A percentile compares a stretch with the other conserved stretches of the same genome.
These are phyloP conservation scores for Leucozona laternaria DNA, from an alignment of 2,888 invertebrate genomes.

Conservation along the genomic window DNA sequence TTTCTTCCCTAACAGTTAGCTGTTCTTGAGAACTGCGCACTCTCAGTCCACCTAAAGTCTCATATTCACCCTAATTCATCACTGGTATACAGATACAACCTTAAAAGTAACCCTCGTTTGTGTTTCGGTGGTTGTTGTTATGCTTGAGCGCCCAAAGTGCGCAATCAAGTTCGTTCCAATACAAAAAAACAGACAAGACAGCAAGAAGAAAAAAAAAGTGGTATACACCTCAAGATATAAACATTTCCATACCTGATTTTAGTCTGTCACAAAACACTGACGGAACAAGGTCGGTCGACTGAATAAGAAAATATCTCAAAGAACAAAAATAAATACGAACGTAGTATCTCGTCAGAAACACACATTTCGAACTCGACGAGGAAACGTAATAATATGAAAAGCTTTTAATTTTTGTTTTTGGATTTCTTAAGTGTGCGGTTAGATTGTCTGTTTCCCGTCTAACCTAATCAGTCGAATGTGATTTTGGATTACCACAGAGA, in stretches of 20 bases:
- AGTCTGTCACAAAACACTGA: conserved; percentile 83
- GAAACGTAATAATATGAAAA: conserved; percentile 31
- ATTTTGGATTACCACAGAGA: conserved; percentile 47
- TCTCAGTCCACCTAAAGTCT: conserved; percentile 14
- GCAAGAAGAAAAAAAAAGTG: conserved; percentile 48
- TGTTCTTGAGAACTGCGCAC: conserved; percentile 29
- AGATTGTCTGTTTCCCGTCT: conserved; percentile 33
- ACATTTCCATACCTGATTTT: conserved; percentile 79
- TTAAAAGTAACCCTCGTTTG: conserved; percentile 56
- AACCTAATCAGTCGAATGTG: conserved; percentile 62
- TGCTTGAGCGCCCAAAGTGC: conserved; percentile 67
- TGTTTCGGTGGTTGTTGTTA: conserved; percentile 10
- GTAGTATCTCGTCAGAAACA: conserved; percentile 7
- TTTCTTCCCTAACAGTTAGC: conserved; percentile 19
- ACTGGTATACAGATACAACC: conserved; percentile 18
- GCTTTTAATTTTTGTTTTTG: conserved; percentile 25
- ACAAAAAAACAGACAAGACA: conserved; percentile 28
- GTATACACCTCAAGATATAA: conserved; percentile 76
- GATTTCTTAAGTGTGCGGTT: conserved; percentile 56
- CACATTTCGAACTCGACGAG: conserved; percentile 13
- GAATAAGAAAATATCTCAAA: conserved; percentile 53
- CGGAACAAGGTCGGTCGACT: conserved; percentile 81
- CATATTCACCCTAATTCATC: background rate
- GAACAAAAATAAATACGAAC: conserved; percentile 46
- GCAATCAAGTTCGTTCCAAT: conserved; percentile 75